Conservation (phyloP, 2,797 vertebrate species). For the Euphonia xanthogaster region DNA sequence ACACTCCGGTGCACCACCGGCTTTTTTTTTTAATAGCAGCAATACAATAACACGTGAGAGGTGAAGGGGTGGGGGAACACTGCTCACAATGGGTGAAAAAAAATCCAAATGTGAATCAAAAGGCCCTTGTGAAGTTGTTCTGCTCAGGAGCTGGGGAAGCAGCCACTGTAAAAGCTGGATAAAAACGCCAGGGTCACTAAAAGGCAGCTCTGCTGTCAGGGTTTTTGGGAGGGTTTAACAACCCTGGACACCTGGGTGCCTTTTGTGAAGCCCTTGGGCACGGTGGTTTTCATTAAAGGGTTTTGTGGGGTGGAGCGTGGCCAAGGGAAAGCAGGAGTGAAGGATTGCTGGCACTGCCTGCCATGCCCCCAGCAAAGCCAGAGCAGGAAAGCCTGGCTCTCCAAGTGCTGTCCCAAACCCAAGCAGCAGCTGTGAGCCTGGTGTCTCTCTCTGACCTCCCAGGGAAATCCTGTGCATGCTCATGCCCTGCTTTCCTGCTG, state of each 20-base stretch:
- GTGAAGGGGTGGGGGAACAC: neutral
- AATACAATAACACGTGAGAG: slow-evolving; percentile 15
- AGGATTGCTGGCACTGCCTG: fast-evolving
- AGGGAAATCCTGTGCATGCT: fast-evolving
- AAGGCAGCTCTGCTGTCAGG: neutral
- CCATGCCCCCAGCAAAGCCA: neutral
- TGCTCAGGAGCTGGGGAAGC: neutral
- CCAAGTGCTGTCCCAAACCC: neutral
- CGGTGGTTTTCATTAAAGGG: neutral
- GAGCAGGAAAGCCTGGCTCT: neutral
- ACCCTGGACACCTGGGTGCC: neutral
- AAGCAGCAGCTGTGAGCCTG: fast-evolving
- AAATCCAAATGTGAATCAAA: neutral
- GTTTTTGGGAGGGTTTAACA: slow-evolving; percentile 14
- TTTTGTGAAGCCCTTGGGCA: slow-evolving; percentile 1
- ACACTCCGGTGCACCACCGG: neutral
- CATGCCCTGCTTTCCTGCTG: neutral
- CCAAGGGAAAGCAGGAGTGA: neutral
- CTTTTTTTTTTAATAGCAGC: neutral
- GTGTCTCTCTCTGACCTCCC: neutral
- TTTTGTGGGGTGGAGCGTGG: neutral
- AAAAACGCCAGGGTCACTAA: neutral
- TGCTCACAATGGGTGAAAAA: neutral
- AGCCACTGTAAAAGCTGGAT: neutral
- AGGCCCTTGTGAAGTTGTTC: neutral